These are phyloP conservation scores for Nixonia krombeini DNA, from an alignment of 1,140 invertebrate species.

Conservation along the genomic window DNA sequence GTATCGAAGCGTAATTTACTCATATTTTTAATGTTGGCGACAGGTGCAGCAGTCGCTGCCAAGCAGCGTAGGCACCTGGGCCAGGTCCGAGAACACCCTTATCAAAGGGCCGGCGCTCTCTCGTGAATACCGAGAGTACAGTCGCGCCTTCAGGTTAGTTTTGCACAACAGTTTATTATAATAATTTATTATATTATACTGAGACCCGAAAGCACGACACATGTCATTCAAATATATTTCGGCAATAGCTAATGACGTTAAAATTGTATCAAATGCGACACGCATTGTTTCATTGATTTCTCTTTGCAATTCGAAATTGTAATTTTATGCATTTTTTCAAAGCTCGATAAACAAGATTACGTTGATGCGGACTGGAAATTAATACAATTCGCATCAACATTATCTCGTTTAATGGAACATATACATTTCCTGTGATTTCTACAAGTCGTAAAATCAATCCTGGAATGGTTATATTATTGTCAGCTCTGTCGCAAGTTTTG, in stretches of 20 bases:
- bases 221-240: background rate
- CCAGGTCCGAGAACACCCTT: conserved; percentile 91
- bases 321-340: too few species aligned
- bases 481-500: background rate
- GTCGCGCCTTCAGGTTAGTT: conserved; percentile 70
- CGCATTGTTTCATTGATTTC: too few species aligned
- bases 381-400: too few species aligned
- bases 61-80: conserved; percentile 84
- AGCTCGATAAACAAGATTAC: too few species aligned
- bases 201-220: conserved; percentile 3
- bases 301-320: too few species aligned
- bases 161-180: conserved; percentile 57
- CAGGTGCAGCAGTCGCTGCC: conserved; percentile 82
- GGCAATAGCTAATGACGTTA: background rate
- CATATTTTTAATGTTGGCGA: conserved; percentile 68
- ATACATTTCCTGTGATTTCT: too few species aligned
- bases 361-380: too few species aligned
- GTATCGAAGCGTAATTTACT: conserved; percentile 43
- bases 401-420: too few species aligned
- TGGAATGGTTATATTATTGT: too few species aligned
- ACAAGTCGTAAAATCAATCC: too few species aligned
- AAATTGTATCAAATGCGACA: conserved; percentile 2
- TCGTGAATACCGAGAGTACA: conserved; percentile 73
- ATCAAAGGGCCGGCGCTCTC: conserved; percentile 90
- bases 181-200: conserved; percentile 42